Conservation (phyloP, 2,113 vertebrate species). For the Scalopus aquaticus region DNA sequence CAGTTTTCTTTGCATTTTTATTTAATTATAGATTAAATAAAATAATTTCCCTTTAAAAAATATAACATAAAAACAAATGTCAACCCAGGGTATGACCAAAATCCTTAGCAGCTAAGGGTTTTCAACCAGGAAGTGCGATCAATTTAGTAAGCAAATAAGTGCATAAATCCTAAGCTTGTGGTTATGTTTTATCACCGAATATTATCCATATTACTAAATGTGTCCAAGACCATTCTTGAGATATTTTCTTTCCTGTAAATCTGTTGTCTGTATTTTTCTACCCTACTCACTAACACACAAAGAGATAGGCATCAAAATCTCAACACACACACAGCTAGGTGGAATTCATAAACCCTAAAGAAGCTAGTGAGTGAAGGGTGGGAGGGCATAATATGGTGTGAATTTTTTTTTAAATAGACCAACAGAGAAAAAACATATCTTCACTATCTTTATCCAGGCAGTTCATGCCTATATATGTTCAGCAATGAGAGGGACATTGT, state of each 20-base stretch:
- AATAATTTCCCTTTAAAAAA: conserved; percentile 32
- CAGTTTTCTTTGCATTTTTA: conserved; percentile 35
- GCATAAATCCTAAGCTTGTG: not conserved
- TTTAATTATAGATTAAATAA: not conserved
- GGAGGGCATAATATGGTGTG: not conserved
- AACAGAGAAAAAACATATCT: not conserved
- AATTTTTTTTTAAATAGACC: not conserved
- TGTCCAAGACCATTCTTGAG: conserved; percentile 50
- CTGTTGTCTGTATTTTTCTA: conserved; percentile 55
- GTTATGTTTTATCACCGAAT: conserved; percentile 35
- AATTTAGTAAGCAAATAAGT: conserved; percentile 55
- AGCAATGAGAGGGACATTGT: conserved; percentile 29
- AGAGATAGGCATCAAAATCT: conserved; percentile 68
- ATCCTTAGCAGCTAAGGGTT: conserved; percentile 20
- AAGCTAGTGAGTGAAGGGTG: not conserved
- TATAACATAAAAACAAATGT: conserved; percentile 44
- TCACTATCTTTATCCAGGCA: conserved; percentile 35
- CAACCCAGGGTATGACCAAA: not conserved
- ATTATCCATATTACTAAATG: conserved; percentile 56
- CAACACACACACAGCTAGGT: conserved; percentile 17
- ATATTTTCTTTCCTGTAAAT: conserved; percentile 45
- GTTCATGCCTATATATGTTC: not conserved
- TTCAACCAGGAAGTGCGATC: not conserved
- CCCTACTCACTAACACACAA: conserved; percentile 40
- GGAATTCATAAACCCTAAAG: conserved; percentile 63